Conservation (phyloP, 2,113 vertebrate genomes). For the Alouatta palliata region DNA sequence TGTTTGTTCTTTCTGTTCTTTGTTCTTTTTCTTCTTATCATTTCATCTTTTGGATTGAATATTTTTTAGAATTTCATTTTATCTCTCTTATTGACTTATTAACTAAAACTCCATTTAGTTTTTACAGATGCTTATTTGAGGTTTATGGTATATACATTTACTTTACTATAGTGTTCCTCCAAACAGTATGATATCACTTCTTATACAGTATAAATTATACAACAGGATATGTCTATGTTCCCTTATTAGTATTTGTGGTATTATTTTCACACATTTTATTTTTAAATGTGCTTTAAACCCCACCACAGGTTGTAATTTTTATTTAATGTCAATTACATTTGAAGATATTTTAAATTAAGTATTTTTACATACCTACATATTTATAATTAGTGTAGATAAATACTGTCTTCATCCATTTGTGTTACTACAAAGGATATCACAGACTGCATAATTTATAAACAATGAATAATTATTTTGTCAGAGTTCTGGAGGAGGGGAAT, state of each 20-base stretch:
- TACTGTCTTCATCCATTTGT: neutral
- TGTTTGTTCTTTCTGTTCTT: neutral
- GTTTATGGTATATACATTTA: neutral
- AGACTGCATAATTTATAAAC: neutral
- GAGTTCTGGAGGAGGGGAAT: neutral
- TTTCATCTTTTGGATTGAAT: neutral
- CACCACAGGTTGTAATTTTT: neutral
- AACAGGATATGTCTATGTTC: neutral
- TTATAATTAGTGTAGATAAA: neutral
- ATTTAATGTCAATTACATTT: neutral
- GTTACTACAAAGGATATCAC: neutral
- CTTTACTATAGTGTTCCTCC: neutral
- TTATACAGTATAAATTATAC: neutral
- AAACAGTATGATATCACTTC: neutral
- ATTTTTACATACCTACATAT: neutral
- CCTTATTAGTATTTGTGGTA: neutral
- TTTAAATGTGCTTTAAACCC: neutral
- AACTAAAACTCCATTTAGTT: neutral
- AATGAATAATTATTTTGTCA: neutral
- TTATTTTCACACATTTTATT: neutral
- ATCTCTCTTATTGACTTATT: neutral
- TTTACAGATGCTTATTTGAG: neutral
- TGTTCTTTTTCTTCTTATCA: neutral
- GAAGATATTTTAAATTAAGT: neutral
- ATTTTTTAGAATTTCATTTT: neutral